Evolutionary conservation across 2,113 vertebrate species (phyloP).

Genomic region (Tragelaphus scriptus): DNA sequence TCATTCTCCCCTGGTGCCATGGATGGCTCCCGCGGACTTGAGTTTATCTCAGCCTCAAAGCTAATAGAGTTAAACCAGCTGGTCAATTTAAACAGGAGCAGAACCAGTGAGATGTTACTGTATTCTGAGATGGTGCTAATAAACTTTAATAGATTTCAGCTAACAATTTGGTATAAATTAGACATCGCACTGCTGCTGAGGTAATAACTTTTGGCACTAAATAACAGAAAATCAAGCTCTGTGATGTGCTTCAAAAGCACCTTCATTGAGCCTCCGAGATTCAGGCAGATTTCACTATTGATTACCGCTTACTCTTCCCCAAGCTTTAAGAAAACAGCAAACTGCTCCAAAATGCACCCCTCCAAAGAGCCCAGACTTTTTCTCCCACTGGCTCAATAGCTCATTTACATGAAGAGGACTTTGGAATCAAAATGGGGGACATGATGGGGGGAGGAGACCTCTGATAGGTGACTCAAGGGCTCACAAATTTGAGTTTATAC

Average conservation of each 20-base stretch:
- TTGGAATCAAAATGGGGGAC: not conserved
- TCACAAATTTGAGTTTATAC: not conserved
- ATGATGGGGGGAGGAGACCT: not conserved
- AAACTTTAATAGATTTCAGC: conserved; percentile 75
- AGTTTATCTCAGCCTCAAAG: conserved; percentile 56
- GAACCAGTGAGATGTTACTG: conserved; percentile 59
- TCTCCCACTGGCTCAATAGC: conserved; percentile 11
- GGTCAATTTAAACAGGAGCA: conserved; percentile 66
- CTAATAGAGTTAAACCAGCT: conserved; percentile 69
- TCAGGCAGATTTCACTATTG: conserved; percentile 77
- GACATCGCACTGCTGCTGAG: conserved; percentile 63
- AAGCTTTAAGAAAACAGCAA: conserved; percentile 66
- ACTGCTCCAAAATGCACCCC: conserved; percentile 52
- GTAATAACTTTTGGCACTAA: conserved; percentile 76
- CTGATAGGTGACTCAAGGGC: not conserved
- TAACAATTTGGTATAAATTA: conserved; percentile 73
- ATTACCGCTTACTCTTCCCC: conserved; percentile 76
- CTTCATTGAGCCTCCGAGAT: conserved; percentile 67
- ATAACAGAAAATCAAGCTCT: conserved; percentile 73
- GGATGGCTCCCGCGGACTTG: not conserved
- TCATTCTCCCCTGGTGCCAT: not conserved
- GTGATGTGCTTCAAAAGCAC: conserved; percentile 75
- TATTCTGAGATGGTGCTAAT: conserved; percentile 73
- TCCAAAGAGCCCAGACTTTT: conserved; percentile 49
- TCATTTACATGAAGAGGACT: not conserved